Evolutionary conservation across 1,140 invertebrate genomes (phyloP), one percentile per base, ranked within the genome.

Genomic region (Brachionus angularis): DNA sequence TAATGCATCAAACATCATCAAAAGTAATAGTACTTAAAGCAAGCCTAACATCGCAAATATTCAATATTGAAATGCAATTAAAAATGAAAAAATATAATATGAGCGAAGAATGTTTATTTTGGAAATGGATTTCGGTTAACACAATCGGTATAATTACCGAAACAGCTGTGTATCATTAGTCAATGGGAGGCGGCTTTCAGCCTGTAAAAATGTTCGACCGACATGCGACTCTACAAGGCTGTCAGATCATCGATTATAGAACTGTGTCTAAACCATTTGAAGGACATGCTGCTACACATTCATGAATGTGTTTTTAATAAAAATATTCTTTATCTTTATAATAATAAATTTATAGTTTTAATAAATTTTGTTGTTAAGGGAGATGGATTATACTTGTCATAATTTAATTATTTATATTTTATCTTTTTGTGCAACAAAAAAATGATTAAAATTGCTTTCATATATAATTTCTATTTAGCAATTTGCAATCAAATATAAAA

Each of bases 11-110:
- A 85, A 96, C 96, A 69, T 90, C 93, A 12, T 95, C 91, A 77
- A 99, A 98, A 87, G 95, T 99, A 46, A 86, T 87, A 74, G 86
- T 85, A 47, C 85, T 98, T 0, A 97, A 70, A 85, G 95, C 94
- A 75, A 91, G 91, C 83, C 96, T 96, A 83, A 98, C 94, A 2
- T 86, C 99, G 49, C 96, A 99, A 83, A 98, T 99, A 75, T 99
- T 99, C 84, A 98, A 99, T 82, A 98, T 99, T 80, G 96, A 99
- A 82, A 97, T 97, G 93, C 98, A 98, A 80, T 94, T 92, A 33
- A 98, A 98, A 84, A 97, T 99, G 92, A 99, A 98, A 83, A 91
- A 85, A 39, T 95, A 98, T 80, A 91, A 91, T 29, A 96, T 98
- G 91, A 88, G 87, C 16, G 96, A 98, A 75, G 96, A 99, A 79